Percentiles rank a stretch among this genome's conserved stretches.
Conservation (phyloP, 37 sponge, comb jelly and placozoan genomes). For the Cliona cf. orientalis region DNA sequence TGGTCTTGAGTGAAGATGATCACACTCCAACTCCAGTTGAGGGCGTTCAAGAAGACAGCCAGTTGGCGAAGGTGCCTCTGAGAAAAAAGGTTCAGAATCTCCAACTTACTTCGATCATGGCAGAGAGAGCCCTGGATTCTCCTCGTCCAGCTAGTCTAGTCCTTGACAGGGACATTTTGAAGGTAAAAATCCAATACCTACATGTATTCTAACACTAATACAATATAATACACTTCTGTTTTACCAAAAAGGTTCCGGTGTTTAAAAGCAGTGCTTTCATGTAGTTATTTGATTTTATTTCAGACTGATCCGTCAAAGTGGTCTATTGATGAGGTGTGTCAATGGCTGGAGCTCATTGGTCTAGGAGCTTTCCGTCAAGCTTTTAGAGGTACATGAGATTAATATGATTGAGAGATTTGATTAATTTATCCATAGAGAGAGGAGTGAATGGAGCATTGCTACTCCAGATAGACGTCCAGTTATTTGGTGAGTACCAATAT, state of each 20-base stretch:
- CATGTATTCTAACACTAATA: no score
- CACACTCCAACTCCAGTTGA: no score
- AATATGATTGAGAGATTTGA: no score
- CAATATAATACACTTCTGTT: no score
- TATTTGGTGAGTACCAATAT: slow-evolving; percentile 26
- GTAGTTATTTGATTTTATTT: neutral
- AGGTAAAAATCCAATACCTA: neutral
- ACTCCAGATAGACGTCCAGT: slow-evolving; percentile 38
- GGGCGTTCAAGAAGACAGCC: no score
- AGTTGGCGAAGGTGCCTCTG: no score
- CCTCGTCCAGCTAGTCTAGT: neutral
- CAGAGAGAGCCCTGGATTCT: no score
- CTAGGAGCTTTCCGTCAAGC: slow-evolving; percentile 35
- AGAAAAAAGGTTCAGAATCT: no score
- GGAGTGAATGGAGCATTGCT: slow-evolving; percentile 16
- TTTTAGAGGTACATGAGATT: slow-evolving; percentile 46
- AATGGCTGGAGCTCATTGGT: slow-evolving; percentile 64
- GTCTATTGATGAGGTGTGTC: slow-evolving; percentile 55
- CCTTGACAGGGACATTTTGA: slow-evolving; percentile 4
- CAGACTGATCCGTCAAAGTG: slow-evolving; percentile 61
- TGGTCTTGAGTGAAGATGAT: no score
- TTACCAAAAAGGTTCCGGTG: neutral
- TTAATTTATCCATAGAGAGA: neutral
- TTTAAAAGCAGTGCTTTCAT: neutral
- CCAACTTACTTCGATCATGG: no score